Percentiles rank a stretch among this genome's conserved stretches.
These are phyloP conservation scores for Trichechus manatus DNA, from an alignment of 2,113 vertebrate species.

Conservation along the genomic window DNA sequence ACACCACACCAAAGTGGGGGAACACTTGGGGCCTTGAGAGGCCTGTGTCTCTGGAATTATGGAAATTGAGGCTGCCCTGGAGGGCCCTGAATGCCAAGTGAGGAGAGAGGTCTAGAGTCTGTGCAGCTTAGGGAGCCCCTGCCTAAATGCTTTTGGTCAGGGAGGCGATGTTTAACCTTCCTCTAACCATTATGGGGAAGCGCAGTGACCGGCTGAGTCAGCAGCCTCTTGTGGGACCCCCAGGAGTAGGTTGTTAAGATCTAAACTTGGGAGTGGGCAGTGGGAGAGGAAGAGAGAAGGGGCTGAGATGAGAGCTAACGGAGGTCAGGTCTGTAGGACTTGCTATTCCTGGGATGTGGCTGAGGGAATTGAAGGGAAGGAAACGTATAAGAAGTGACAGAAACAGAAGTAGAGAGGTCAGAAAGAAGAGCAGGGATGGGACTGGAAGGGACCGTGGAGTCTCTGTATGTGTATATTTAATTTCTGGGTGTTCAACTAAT, in stretches of 20 bases:
- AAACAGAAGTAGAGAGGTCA: not conserved
- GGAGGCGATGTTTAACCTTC: not conserved
- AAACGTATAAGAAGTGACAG: not conserved
- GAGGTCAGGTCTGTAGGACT: not conserved
- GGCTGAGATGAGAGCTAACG: not conserved
- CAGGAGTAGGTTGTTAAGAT: not conserved
- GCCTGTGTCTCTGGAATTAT: not conserved
- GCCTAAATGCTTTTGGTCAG: not conserved
- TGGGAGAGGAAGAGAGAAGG: not conserved
- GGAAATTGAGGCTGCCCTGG: not conserved
- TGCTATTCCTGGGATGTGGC: not conserved
- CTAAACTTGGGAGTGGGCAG: not conserved
- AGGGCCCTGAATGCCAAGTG: not conserved
- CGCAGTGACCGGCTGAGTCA: not conserved
- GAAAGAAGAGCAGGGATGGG: not conserved
- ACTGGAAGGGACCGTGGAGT: not conserved
- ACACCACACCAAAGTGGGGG: not conserved
- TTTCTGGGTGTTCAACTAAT: not conserved
- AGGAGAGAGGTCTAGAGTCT: not conserved
- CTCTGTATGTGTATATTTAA: not conserved
- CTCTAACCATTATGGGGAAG: not conserved
- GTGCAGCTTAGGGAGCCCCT: not conserved
- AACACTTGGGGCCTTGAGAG: not conserved
- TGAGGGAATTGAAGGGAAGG: not conserved
- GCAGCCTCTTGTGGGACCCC: not conserved